Evolutionary conservation across 2,113 vertebrate species (phyloP).

Genomic region (Agapornis roseicollis): DNA sequence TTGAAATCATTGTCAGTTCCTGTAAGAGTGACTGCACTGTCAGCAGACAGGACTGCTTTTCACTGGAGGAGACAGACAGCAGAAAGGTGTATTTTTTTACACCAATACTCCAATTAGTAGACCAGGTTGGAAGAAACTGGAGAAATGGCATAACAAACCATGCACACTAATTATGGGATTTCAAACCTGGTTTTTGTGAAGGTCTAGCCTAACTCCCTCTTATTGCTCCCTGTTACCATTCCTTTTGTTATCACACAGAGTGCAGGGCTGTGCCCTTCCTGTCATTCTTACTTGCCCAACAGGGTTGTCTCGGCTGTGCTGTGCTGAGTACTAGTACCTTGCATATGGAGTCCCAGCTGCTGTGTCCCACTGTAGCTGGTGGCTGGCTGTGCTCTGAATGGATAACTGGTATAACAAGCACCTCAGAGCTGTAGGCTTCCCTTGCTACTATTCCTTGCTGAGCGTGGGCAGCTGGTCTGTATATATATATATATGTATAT

Average conservation of each 20-base stretch:
- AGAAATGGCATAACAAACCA: neutral
- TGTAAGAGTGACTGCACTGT: neutral
- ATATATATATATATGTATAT: too few species aligned
- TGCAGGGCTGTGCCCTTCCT: neutral
- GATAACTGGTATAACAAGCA: neutral
- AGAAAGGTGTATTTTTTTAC: neutral
- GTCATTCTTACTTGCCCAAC: neutral
- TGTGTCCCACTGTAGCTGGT: neutral
- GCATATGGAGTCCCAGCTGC: fast-evolving
- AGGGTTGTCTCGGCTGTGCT: neutral
- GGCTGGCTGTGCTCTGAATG: neutral
- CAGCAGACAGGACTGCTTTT: neutral
- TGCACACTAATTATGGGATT: neutral
- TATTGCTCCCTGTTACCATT: neutral
- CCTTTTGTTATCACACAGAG: fast-evolving
- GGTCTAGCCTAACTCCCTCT: neutral
- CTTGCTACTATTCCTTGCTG: neutral
- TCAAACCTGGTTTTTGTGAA: neutral
- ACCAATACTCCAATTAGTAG: neutral
- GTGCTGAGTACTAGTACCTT: neutral
- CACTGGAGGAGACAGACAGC: neutral
- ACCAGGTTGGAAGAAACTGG: neutral
- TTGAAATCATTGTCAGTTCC: conserved; percentile 6
- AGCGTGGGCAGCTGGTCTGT: fast-evolving
- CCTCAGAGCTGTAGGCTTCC: neutral